Base-by-base conservation (phyloP, 2,113 vertebrate genomes). In the Xenopus borealis region DNA sequence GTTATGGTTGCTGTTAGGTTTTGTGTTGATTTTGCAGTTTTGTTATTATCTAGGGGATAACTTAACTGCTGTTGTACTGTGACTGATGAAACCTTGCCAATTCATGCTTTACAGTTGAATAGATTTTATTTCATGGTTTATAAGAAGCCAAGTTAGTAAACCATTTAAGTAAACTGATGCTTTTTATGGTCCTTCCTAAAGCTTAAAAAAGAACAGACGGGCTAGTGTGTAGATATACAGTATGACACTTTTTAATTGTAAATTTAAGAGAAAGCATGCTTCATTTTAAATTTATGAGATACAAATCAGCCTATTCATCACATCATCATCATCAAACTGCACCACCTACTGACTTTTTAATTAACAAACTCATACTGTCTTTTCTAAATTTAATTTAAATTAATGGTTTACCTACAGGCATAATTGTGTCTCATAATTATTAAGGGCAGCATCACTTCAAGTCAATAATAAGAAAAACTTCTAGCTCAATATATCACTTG, bases 311-410 rank as follows among this genome's bases (percentile, higher is more conserved):
- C 58, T 16, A 61, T 18, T 9, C 19, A 8, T 12, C 19, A 14
- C 58, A 61, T 23, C 58, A 23, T 10, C 19, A 61, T 61, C 20
- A 61, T 61, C 20, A 61, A 12, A 10, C 58, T 9, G 14, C 20
- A 27, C 58, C 58, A 61, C 58, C 58, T 23, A 61, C 58, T 61
- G 58, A 23, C 58, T 23, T 61, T 61, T 61, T 61, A 61, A 61
- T 61, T 61, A 61, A 61, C 18, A 61, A 61, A 23, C 19, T 61
- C 18, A 61, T 58, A 58, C 10, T 23, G 58, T 61, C 58, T 20
- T 61, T 61, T 61, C 58, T 23, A 61, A 61, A 61, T 61, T 10
- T 61, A 61, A 61, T 61, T 27, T 61, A 61, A 61, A 61, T 61
- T 61, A 61, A 61, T 61, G 58, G 14, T 61, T 23, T 61, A 13